Base-by-base conservation (phyloP, 2,797 vertebrate genomes). In the Chaenodraco wilsoni region DNA sequence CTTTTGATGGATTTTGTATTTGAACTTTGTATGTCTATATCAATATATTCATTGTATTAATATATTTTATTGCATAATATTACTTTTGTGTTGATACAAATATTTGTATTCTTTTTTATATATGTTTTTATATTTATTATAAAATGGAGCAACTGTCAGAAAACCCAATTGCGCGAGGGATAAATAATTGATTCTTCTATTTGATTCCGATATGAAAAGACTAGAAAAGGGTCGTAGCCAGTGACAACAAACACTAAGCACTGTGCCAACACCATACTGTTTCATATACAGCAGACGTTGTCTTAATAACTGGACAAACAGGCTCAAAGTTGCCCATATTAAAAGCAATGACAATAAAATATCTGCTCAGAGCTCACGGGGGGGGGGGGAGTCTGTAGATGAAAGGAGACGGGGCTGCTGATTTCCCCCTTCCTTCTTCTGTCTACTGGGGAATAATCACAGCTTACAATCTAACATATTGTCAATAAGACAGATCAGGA, bases 401-500 rank as follows among this genome's bases (percentile, higher is more conserved):
- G 83, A 84, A 77, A 74, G 61, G 59, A 75, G 79, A 86, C 65
- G 63, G 74, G 56, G 73, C 56, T 70, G 69, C 86, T 88, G 84
- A 89, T 91, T 90, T 87, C 77, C 85, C 33, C 58, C 43, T 79
- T 86, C 69, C 79, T 75, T 75, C 72, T 67, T 69, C 46, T 71
- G 74, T 82, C 83, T 73, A 62, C 65, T 60, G 76, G 77, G 67
- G 81, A 91, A 84, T 87, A 85, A 89, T 89, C 85, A 81, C 76
- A 68, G 82, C 45, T 88, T 77, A 80, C 78, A 82, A 88, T 91
- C 89, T 84, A 92, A 87, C 86, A 89, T 78, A 86, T 81, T 89
- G 89, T 87, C 92, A 91, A 89, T 94, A 92, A 84, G 81, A 83
- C 73, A 76, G 84, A 88, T 74, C 79, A 75, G 76, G 72, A 84